These are phyloP conservation scores for Syngnathoides biaculeatus DNA, from an alignment of 2,113 vertebrate species.

Conservation along the genomic window DNA sequence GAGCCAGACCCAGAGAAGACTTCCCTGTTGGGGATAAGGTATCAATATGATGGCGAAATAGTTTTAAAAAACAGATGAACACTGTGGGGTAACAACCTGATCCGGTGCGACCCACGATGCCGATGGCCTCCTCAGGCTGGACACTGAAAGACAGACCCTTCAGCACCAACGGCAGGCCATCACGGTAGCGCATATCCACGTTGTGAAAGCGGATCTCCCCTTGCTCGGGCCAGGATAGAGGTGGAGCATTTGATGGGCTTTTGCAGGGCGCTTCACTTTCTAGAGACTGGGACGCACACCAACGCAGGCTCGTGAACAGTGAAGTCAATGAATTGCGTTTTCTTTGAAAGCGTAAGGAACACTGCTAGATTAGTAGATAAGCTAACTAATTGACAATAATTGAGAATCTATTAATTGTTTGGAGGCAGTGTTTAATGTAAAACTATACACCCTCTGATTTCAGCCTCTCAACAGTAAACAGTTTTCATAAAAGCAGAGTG, in stretches of 20 bases:
- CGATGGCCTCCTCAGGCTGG: conserved; percentile 73
- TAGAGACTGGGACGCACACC: conserved; percentile 62
- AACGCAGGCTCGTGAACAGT: neutral
- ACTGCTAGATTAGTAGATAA: no score
- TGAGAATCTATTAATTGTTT: no score
- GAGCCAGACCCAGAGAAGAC: conserved; percentile 74
- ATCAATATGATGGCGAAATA: neutral
- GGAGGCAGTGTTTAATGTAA: no score
- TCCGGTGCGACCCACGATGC: conserved; percentile 79
- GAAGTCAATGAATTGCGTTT: conserved; percentile 22
- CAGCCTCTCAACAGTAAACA: no score
- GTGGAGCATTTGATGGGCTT: conserved; percentile 46
- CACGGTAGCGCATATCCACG: conserved; percentile 77
- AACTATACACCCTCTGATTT: no score
- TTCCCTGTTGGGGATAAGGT: conserved; percentile 65
- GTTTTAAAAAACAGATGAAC: neutral
- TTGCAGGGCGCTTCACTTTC: conserved; percentile 67
- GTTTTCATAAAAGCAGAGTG: no score
- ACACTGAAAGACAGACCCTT: conserved; percentile 75
- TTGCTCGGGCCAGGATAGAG: conserved; percentile 71
- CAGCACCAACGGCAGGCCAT: conserved; percentile 73
- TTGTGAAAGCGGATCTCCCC: conserved; percentile 74
- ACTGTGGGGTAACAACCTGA: conserved; percentile 67
- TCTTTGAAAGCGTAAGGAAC: conserved; percentile 6
- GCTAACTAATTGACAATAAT: no score